Conservation (phyloP, 2,113 vertebrate species). For the Turnix velox region DNA sequence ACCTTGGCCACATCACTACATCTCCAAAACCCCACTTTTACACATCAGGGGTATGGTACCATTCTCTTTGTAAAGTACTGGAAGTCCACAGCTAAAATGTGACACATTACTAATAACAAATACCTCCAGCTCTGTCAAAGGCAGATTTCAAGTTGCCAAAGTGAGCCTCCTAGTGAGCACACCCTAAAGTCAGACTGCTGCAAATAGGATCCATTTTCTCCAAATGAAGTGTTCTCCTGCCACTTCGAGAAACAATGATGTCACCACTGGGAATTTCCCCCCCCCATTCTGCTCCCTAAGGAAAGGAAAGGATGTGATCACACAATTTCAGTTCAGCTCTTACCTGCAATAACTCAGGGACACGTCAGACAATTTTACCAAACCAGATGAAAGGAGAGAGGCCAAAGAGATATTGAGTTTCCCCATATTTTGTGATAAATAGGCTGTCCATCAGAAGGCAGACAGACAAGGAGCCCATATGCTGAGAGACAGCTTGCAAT, state of each 20-base stretch:
- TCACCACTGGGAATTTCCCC: background rate
- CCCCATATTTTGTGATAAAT: background rate
- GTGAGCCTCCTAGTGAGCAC: background rate
- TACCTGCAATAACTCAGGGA: background rate
- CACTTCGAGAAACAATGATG: background rate
- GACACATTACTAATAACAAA: background rate
- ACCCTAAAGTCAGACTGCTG: background rate
- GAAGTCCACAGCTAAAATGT: background rate
- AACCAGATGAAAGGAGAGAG: conserved; percentile 17
- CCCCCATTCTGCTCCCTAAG: background rate
- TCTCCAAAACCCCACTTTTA: background rate
- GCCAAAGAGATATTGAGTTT: background rate
- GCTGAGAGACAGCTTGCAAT: background rate
- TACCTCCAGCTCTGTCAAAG: background rate
- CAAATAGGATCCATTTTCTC: background rate
- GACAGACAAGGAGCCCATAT: background rate
- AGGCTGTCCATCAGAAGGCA: background rate
- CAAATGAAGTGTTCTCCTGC: background rate
- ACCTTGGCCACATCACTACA: background rate
- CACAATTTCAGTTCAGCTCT: background rate
- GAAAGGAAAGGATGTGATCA: background rate
- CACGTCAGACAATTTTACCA: background rate
- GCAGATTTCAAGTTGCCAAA: background rate
- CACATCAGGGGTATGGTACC: background rate
- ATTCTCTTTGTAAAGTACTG: background rate